Percentiles rank a stretch among this genome's conserved stretches.
phyloP scores from a whole-genome alignment of 2,888 invertebrate genomes.

The Campoplex nolae region DNA sequence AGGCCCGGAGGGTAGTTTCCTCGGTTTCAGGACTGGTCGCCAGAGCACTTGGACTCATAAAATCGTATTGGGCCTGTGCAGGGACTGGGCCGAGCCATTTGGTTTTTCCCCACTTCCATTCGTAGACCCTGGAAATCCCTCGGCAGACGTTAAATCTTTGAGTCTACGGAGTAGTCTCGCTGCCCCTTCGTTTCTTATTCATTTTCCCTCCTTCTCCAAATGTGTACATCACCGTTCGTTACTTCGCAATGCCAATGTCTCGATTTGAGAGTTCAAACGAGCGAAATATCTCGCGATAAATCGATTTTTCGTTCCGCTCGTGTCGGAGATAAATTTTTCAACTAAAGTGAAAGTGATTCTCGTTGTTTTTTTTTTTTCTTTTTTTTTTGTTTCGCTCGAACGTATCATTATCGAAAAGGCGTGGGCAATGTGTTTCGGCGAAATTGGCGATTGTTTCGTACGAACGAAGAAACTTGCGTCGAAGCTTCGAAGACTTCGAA shows the following conservation, averaged over 20 bases:
- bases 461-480: constrained; percentile 39
- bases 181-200: constrained; percentile 29
- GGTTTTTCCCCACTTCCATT: constrained; percentile 22
- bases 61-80: constrained; percentile 2
- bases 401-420: constrained; percentile 7
- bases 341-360: constrained; percentile 56
- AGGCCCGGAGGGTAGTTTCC: constrained; percentile 48
- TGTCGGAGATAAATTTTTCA: background rate
- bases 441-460: constrained; percentile 56
- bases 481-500: constrained; percentile 36
- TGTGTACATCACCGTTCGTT: background rate
- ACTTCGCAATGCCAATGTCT: background rate
- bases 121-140: constrained; percentile 48
- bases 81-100: constrained; percentile 1
- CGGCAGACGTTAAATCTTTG: constrained; percentile 7
- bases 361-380: constrained; percentile 6
- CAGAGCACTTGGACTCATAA: constrained; percentile 26
- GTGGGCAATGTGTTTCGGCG: constrained; percentile 58
- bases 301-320: constrained; percentile 19
- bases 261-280: background rate
- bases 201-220: background rate
- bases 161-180: constrained; percentile 15
- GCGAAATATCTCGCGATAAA: constrained; percentile 10
- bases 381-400: background rate
- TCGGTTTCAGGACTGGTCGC: constrained; percentile 20